phyloP scores from a whole-genome alignment of 2,888 invertebrate genomes.

The Lordiphosa andalusiaca region DNA sequence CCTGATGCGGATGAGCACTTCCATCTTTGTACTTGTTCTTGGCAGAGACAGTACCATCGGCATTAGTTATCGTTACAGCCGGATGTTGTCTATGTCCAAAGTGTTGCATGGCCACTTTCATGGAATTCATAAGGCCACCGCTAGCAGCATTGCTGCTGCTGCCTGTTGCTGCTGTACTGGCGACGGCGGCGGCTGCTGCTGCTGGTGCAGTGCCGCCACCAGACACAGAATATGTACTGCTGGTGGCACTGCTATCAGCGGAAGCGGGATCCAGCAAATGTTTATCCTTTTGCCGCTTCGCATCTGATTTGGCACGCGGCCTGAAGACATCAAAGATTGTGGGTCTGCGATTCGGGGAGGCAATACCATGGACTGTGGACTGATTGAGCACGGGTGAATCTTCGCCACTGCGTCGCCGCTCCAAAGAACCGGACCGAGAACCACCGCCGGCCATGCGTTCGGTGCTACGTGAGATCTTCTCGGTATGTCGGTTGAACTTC shows the following conservation, averaged over 20 bases:
- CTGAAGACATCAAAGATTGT: conserved; percentile 91
- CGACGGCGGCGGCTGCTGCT: conserved; percentile 48
- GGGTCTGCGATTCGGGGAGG: conserved; percentile 86
- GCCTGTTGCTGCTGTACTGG: conserved; percentile 27
- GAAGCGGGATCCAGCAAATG: conserved; percentile 73
- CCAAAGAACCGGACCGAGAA: conserved; percentile 80
- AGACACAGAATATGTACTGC: conserved; percentile 70
- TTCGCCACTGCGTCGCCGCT: conserved; percentile 79
- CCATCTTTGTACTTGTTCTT: conserved; percentile 83
- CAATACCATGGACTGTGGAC: conserved; percentile 81
- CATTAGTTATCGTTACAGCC: conserved; percentile 77
- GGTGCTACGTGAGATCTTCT: conserved; percentile 80
- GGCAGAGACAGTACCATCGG: conserved; percentile 70
- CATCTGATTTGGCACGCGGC: conserved; percentile 88
- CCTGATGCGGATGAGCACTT: conserved; percentile 86
- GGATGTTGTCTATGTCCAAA: conserved; percentile 78
- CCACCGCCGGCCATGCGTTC: conserved; percentile 77
- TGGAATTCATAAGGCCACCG: conserved; percentile 87
- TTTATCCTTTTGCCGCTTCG: conserved; percentile 80
- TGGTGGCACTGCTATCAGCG: conserved; percentile 76
- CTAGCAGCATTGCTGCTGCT: conserved; percentile 23
- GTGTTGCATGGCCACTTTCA: conserved; percentile 89
- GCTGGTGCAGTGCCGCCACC: conserved; percentile 27
- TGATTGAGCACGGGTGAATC: conserved; percentile 80
- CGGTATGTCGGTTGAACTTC: conserved; percentile 79